Percentiles rank a stretch among this genome's conserved stretches.
Evolutionary conservation across 2,113 vertebrate species (phyloP).

Genomic region (Willisornis vidua): DNA sequence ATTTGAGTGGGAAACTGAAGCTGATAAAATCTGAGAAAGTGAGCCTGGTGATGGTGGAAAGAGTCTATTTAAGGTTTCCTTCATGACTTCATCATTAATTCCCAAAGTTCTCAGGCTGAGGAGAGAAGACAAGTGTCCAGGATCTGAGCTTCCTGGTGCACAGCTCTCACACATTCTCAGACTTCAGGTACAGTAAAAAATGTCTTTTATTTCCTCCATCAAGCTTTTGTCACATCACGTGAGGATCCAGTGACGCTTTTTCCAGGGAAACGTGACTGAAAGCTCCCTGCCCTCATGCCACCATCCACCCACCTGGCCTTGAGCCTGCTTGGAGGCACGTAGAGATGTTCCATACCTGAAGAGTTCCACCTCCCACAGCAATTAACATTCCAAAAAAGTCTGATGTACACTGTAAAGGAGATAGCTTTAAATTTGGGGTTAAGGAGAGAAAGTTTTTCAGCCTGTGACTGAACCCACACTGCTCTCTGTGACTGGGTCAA

Average conservation of each 20-base stretch:
- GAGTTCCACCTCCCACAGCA: not conserved
- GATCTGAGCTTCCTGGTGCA: not conserved
- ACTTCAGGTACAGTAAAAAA: not conserved
- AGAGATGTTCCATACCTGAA: not conserved
- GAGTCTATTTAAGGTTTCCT: conserved; percentile 11
- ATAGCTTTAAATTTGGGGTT: not conserved
- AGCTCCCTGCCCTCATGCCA: not conserved
- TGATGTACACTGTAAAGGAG: rapidly evolving
- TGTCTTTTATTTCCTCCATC: not conserved
- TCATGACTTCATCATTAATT: conserved; percentile 5
- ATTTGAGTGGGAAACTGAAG: conserved; percentile 42
- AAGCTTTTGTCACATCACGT: not conserved
- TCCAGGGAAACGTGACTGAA: not conserved
- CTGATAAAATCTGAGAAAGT: conserved; percentile 22
- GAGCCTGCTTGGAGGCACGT: not conserved
- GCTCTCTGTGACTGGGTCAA: not conserved
- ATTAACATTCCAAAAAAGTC: not conserved
- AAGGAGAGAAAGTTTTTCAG: not conserved
- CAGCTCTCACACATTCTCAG: not conserved
- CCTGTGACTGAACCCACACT: rapidly evolving
- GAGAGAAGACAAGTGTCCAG: not conserved
- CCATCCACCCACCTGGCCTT: not conserved
- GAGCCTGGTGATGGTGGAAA: not conserved
- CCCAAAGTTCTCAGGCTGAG: not conserved
- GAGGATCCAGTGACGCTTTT: not conserved